A percentile compares a stretch with the other conserved stretches of the same genome.
Conservation (phyloP, 2,113 vertebrate species). For the Hippocampus barbouri region DNA sequence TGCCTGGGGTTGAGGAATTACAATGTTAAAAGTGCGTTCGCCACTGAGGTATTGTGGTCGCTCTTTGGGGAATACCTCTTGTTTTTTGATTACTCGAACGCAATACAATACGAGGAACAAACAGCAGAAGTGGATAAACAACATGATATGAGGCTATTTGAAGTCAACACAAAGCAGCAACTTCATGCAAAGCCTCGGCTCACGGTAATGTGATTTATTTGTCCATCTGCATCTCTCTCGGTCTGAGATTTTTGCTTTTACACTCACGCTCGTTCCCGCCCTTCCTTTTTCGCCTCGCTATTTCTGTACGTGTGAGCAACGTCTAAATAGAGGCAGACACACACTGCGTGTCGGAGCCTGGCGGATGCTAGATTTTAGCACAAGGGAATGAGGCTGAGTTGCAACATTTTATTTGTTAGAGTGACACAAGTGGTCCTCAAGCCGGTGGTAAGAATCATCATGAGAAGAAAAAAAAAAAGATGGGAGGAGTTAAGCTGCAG, state of each 20-base stretch:
- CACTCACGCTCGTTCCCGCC: conserved; percentile 18
- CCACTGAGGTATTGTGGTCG: background rate
- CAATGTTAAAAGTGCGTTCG: conserved; percentile 19
- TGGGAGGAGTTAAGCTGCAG: background rate
- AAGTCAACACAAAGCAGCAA: conserved; percentile 52
- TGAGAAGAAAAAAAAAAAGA: background rate
- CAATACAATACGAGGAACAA: conserved; percentile 57
- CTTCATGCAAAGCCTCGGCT: conserved; percentile 57
- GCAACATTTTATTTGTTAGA: background rate
- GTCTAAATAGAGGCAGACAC: conserved; percentile 31
- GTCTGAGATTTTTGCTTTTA: conserved; percentile 31
- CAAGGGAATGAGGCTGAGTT: conserved; percentile 1
- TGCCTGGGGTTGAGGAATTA: conserved; percentile 16
- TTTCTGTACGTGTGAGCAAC: conserved; percentile 40
- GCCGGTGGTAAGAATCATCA: background rate
- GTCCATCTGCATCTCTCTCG: conserved; percentile 32
- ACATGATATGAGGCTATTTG: conserved; percentile 43
- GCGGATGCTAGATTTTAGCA: conserved; percentile 15
- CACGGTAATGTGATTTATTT: conserved; percentile 38
- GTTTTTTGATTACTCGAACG: conserved; percentile 35
- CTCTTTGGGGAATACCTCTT: background rate
- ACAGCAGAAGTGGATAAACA: conserved; percentile 41
- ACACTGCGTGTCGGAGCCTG: conserved; percentile 5
- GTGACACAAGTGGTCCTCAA: conserved; percentile 1
- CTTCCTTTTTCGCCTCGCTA: conserved; percentile 22